Base-by-base conservation (phyloP, 2,888 invertebrate genomes). In the Schizotus pectinicornis region DNA sequence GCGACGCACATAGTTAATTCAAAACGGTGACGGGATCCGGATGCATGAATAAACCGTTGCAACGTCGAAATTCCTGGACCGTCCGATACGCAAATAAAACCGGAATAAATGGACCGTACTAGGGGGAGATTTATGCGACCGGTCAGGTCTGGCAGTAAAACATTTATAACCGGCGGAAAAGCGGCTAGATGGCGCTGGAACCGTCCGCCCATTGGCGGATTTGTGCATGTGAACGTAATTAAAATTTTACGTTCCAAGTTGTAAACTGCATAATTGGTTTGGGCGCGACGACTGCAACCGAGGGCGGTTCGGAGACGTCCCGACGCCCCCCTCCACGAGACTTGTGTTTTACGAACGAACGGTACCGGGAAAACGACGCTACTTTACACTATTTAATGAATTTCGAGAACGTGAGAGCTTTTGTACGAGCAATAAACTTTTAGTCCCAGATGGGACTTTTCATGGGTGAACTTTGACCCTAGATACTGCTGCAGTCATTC, bases 81-180 rank as follows among this genome's bases (percentile, higher is more conserved):
- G 49, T 22, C 63, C 65, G 68, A 70, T 70, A 70, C 62, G 71
- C 72, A 71, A 71, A 72, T 72, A 72, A 73, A 71, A 71, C 68
- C 49, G 61, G 57, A 66, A 70, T 69, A 72, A 73, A 72, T 71
- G 73, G 69, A 72, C 71, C 72, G 70, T 71, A 70, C 65, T 59
- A 22, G 50, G 63, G 64, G 59, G 57, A 67, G 71, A 71, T 73
- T 73, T 71, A 71, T 67, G 62, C 63, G 54, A 60, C 51, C 60
- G 57, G 67, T 62, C 67, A 67, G 68, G 68, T 68, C 65, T 58
- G 61, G 68, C 63, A 65, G 58, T 68, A 66, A 68, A 70, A 70
- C 69, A 67, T 67, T 67, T 67, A 65, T 59, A 67, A 59, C 62
- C 41, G 22, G 5, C 42, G 30, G 37, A 45, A 53, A 11, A 12